Evolutionary conservation across 2,113 vertebrate genomes (phyloP).

Genomic region (Trematomus loennbergii): DNA sequence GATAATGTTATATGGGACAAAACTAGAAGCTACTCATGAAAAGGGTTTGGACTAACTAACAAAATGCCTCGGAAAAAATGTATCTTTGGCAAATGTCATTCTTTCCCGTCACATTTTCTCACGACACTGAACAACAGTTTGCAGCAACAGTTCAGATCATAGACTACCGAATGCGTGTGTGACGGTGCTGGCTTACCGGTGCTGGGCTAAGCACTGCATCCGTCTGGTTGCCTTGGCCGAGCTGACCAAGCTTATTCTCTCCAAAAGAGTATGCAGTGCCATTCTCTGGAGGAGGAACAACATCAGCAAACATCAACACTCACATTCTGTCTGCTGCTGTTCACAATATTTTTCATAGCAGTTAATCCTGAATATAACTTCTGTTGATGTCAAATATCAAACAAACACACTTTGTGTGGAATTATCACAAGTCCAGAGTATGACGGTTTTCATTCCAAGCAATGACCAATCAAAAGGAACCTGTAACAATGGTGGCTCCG

Average conservation of each 20-base stretch:
- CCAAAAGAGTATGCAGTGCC: constrained; percentile 93
- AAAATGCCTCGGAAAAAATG: too few species aligned
- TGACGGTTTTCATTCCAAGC: neutral
- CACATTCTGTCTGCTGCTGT: neutral
- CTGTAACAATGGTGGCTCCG: neutral
- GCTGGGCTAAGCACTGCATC: constrained; percentile 94
- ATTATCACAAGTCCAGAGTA: neutral
- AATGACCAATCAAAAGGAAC: neutral
- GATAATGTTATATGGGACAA: too few species aligned
- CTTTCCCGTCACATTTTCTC: neutral
- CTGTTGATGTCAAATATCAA: neutral
- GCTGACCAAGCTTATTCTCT: constrained; percentile 97
- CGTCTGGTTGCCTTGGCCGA: constrained; percentile 95
- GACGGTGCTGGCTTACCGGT: constrained; percentile 77
- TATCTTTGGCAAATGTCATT: neutral
- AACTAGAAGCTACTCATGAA: too few species aligned
- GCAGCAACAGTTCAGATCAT: neutral
- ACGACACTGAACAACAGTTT: neutral
- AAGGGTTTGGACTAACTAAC: too few species aligned
- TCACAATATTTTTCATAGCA: neutral
- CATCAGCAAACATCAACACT: constrained; percentile 6
- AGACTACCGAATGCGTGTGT: neutral
- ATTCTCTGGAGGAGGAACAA: constrained; percentile 82
- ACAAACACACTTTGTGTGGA: neutral
- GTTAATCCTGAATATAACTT: too few species aligned